Evolutionary conservation across 1,140 invertebrate genomes (phyloP).

Genomic region (Pseudomyrmex gracilis): DNA sequence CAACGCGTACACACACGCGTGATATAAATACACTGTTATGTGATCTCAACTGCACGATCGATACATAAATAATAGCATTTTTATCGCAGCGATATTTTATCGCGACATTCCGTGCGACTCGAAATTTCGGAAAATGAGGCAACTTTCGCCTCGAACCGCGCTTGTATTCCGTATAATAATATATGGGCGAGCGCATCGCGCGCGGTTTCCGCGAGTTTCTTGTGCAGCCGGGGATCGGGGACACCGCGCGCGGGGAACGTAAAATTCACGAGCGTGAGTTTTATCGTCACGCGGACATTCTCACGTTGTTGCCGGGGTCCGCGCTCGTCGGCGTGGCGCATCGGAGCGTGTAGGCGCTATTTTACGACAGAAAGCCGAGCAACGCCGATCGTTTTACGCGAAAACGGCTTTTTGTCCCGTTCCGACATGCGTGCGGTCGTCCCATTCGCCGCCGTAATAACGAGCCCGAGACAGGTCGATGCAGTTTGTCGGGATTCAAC

Average conservation of each 20-base stretch:
- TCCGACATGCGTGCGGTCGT: slow-evolving; percentile 66
- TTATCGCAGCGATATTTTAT: slow-evolving; percentile 46
- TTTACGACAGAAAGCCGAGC: slow-evolving; percentile 78
- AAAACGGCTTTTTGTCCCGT: slow-evolving; percentile 73
- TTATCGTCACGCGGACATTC: slow-evolving; percentile 79
- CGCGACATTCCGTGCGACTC: slow-evolving; percentile 27
- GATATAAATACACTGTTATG: slow-evolving; percentile 46
- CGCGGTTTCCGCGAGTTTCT: slow-evolving; percentile 14
- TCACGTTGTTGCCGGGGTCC: slow-evolving; percentile 74
- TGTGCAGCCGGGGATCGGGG: slow-evolving; percentile 51
- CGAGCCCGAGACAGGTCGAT: slow-evolving; percentile 50
- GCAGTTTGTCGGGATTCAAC: slow-evolving; percentile 53
- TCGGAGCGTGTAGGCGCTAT: slow-evolving; percentile 76
- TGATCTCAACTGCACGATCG: slow-evolving; percentile 11
- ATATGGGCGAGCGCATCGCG: slow-evolving; percentile 37
- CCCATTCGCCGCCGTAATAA: slow-evolving; percentile 72
- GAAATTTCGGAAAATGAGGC: slow-evolving; percentile 52
- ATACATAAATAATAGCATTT: slow-evolving; percentile 53
- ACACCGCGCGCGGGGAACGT: slow-evolving; percentile 67
- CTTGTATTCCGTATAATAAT: slow-evolving; percentile 40
- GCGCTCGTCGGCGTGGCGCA: slow-evolving; percentile 12
- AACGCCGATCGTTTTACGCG: slow-evolving; percentile 77
- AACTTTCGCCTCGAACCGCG: neutral
- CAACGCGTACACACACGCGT: slow-evolving; percentile 13
- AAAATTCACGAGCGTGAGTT: slow-evolving; percentile 79